A percentile compares a stretch with the other conserved stretches of the same genome.
Evolutionary conservation across 2,888 invertebrate species (phyloP).

Genomic region (Cecidostiba fungosa): DNA sequence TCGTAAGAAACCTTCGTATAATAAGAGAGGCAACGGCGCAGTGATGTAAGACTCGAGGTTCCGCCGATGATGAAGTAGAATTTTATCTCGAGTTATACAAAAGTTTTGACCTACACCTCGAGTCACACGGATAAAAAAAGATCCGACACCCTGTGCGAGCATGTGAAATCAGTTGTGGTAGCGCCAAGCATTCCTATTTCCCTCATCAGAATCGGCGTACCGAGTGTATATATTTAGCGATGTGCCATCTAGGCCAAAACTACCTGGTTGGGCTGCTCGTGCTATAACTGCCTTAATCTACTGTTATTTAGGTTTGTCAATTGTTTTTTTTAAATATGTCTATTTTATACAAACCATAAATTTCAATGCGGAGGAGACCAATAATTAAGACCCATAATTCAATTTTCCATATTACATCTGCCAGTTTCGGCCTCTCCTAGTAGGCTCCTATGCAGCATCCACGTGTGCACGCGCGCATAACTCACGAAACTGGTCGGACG

Average conservation of each 20-base stretch:
- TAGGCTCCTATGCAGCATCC: slow-evolving; percentile 16
- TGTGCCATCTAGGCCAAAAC: too few relatives aligned
- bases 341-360: not conserved
- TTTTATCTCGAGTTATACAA: slow-evolving; percentile 23
- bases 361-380: slow-evolving; percentile 7
- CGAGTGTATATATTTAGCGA: too few relatives aligned
- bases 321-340: too few relatives aligned
- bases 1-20: not conserved
- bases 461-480: slow-evolving; percentile 27
- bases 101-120: slow-evolving; percentile 12
- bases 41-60: not conserved
- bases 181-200: too few relatives aligned
- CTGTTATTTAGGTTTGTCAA: too few relatives aligned
- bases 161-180: too few relatives aligned
- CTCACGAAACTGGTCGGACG: slow-evolving; percentile 52
- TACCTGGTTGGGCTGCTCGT: too few relatives aligned
- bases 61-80: slow-evolving; percentile 18
- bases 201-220: too few relatives aligned
- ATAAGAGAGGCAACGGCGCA: not conserved
- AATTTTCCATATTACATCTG: slow-evolving; percentile 25
- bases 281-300: too few relatives aligned
- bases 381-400: slow-evolving; percentile 32
- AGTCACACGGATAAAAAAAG: too few relatives aligned
- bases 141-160: too few relatives aligned
- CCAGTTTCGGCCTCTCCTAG: slow-evolving; percentile 4